These are phyloP conservation scores for Bombylius major DNA, from an alignment of 2,888 invertebrate species.

Conservation along the genomic window DNA sequence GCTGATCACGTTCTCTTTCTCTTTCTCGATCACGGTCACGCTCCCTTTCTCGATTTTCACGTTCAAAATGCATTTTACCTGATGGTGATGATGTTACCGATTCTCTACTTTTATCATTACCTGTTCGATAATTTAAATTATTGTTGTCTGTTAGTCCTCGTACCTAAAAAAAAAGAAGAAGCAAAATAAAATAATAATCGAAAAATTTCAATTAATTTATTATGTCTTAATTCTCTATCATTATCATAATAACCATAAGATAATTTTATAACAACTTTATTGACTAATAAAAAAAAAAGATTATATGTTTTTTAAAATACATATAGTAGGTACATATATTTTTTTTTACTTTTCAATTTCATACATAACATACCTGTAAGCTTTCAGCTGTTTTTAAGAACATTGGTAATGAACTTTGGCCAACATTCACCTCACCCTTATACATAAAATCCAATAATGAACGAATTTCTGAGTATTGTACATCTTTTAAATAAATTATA, in stretches of 20 bases:
- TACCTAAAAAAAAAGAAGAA: constrained; percentile 29
- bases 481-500: constrained; percentile 86
- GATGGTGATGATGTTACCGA: constrained; percentile 33
- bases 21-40: constrained; percentile 19
- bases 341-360: no score
- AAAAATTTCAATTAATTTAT: no score
- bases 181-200: neutral
- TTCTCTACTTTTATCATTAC: constrained; percentile 35
- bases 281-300: no score
- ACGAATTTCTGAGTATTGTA: constrained; percentile 78
- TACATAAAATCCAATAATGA: constrained; percentile 88
- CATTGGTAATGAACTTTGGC: constrained; percentile 79
- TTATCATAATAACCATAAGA: no score
- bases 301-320: no score
- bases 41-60: constrained; percentile 15
- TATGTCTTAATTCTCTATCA: no score
- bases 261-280: no score
- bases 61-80: constrained; percentile 22
- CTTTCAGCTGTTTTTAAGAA: constrained; percentile 87
- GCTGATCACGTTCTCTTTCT: constrained; percentile 23
- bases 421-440: constrained; percentile 82
- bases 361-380: constrained; percentile 49
- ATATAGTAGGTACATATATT: no score
- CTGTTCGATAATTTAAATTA: constrained; percentile 39
- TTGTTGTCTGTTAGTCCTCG: constrained; percentile 80